Evolutionary conservation across 2,888 invertebrate genomes (phyloP).

Genomic region (Apodemia mormo): DNA sequence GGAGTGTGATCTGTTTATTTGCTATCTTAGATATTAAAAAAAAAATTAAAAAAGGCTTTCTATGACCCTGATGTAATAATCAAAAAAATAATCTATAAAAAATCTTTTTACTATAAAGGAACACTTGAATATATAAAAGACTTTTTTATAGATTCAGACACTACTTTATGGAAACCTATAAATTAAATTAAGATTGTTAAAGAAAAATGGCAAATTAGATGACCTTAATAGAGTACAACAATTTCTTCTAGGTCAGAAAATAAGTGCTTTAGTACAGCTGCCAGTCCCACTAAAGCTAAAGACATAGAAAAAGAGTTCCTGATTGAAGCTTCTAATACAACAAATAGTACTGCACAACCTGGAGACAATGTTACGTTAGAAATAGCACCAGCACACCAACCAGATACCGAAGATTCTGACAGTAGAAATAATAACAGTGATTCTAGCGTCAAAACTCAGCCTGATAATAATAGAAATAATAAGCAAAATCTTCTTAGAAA

Average conservation of each 20-base stretch:
- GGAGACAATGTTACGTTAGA: slow-evolving; percentile 56
- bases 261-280: slow-evolving; percentile 72
- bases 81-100: too few relatives aligned
- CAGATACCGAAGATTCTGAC: slow-evolving; percentile 59
- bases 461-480: slow-evolving; percentile 41
- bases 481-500: slow-evolving; percentile 52
- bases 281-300: slow-evolving; percentile 55
- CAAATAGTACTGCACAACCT: slow-evolving; percentile 50
- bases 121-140: too few relatives aligned
- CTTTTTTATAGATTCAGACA: too few relatives aligned
- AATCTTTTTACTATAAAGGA: too few relatives aligned
- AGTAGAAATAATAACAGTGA: slow-evolving; percentile 55
- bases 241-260: slow-evolving; percentile 82
- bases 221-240: neutral
- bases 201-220: too few relatives aligned
- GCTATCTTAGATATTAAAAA: too few relatives aligned
- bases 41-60: too few relatives aligned
- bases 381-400: slow-evolving; percentile 55
- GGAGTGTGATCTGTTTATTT: too few relatives aligned
- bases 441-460: slow-evolving; percentile 46
- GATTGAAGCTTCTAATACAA: slow-evolving; percentile 51
- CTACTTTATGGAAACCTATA: too few relatives aligned
- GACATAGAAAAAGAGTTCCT: slow-evolving; percentile 60
- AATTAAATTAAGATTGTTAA: too few relatives aligned
- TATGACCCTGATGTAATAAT: too few relatives aligned